These are phyloP conservation scores for Taurulus bubalis DNA, from an alignment of 2,113 vertebrate species.

Conservation along the genomic window DNA sequence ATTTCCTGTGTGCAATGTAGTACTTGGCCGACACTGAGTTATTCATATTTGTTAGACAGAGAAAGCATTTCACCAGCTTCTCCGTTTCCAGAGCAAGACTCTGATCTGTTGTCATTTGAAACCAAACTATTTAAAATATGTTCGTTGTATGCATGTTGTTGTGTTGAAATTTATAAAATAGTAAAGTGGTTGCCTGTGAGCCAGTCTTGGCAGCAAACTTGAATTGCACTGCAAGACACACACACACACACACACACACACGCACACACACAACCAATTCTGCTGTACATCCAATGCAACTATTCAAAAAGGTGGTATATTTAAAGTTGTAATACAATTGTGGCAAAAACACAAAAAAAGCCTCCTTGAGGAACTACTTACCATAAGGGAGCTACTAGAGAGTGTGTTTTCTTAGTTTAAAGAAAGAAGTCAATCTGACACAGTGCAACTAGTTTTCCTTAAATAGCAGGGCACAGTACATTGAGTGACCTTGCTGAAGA, in stretches of 20 bases:
- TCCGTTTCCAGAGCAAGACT: background rate
- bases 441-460: too few relatives aligned
- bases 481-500: background rate
- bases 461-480: background rate
- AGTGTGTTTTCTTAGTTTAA: background rate
- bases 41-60: background rate
- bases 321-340: background rate
- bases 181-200: background rate
- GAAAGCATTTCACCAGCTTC: background rate
- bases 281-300: background rate
- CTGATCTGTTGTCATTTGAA: background rate
- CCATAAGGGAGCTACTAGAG: background rate
- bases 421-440: background rate
- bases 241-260: background rate
- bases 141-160: background rate
- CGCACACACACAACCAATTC: too few relatives aligned
- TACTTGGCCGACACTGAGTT: background rate
- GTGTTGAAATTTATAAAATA: background rate
- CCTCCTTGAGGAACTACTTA: background rate
- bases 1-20: conserved; percentile 53
- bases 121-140: background rate
- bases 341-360: background rate
- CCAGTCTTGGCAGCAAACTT: background rate
- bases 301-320: background rate
- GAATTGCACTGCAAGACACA: background rate